A percentile compares a stretch with the other conserved stretches of the same genome.
Conservation (phyloP, 2,888 invertebrate species). For the Chirona hameri region DNA sequence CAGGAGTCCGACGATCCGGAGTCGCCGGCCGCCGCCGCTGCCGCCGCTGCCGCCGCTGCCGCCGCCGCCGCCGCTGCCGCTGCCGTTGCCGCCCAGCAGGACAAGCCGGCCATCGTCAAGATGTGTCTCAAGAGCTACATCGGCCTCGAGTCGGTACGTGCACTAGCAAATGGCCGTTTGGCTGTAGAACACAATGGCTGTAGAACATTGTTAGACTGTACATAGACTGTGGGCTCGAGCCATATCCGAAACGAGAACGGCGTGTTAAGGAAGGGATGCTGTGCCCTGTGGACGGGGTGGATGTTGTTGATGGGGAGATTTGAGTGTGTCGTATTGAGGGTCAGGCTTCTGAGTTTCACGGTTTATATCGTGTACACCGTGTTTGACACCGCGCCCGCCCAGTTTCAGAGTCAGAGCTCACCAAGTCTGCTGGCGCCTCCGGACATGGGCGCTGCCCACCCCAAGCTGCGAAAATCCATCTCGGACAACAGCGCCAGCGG, state of each 20-base stretch:
- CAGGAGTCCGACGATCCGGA: conserved; percentile 30
- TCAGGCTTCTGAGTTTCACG: too few relatives aligned
- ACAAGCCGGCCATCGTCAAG: conserved; percentile 33
- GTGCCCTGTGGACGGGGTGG: too few relatives aligned
- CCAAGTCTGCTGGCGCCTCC: conserved; percentile 12
- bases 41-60: neutral
- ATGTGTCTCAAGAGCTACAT: conserved; percentile 38
- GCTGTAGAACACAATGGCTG: too few relatives aligned
- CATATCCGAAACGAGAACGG: too few relatives aligned
- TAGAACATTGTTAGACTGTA: too few relatives aligned
- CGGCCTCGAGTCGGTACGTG: conserved; percentile 38
- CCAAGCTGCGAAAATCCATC: conserved; percentile 39
- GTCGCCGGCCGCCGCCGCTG: neutral
- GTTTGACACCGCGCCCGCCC: neutral
- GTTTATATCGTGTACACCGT: too few relatives aligned
- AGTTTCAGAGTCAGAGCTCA: conserved; percentile 28
- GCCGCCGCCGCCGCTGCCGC: too few relatives aligned
- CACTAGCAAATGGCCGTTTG: too few relatives aligned
- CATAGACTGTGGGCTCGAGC: too few relatives aligned
- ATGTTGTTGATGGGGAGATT: too few relatives aligned
- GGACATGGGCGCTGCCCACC: conserved; percentile 35
- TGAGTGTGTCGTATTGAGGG: too few relatives aligned
- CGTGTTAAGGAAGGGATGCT: too few relatives aligned
- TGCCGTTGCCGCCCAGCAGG: neutral
- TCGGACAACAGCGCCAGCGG: conserved; percentile 34